These are phyloP conservation scores for Xyliphius kryptos DNA, from an alignment of 2,113 vertebrate species.

Conservation along the genomic window DNA sequence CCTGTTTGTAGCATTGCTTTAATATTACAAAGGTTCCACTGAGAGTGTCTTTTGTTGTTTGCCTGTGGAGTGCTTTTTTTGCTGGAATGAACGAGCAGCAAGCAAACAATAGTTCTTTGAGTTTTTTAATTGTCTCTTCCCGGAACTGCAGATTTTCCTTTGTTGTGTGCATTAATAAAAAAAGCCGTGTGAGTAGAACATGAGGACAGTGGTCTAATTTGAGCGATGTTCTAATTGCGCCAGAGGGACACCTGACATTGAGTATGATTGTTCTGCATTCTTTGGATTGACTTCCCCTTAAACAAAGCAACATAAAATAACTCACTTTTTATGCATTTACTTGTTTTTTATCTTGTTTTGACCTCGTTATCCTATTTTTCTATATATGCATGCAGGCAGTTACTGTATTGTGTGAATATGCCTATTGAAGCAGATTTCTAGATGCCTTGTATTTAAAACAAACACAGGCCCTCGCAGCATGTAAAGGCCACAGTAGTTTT, in stretches of 20 bases:
- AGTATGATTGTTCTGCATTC: slow-evolving; percentile 26
- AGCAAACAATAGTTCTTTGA: slow-evolving; percentile 37
- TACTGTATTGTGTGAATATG: slow-evolving; percentile 21
- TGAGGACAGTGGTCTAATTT: neutral
- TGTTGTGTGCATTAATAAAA: slow-evolving; percentile 39
- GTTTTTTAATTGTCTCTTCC: slow-evolving; percentile 43
- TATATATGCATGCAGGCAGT: slow-evolving; percentile 29
- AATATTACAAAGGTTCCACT: slow-evolving; percentile 31
- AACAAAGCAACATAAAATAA: slow-evolving; percentile 7
- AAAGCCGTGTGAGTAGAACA: slow-evolving; percentile 7
- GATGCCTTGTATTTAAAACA: slow-evolving; percentile 28
- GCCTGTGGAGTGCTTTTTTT: neutral
- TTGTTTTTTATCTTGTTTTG: neutral
- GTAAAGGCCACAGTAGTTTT: slow-evolving; percentile 20
- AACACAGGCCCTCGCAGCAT: slow-evolving; percentile 12
- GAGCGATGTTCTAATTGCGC: slow-evolving; percentile 4
- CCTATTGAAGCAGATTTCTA: slow-evolving; percentile 11
- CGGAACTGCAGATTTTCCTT: slow-evolving; percentile 23
- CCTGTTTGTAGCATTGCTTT: slow-evolving; percentile 32
- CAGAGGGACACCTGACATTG: slow-evolving; percentile 6
- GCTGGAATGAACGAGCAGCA: neutral
- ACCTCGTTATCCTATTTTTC: slow-evolving; percentile 29
- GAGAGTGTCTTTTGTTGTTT: neutral
- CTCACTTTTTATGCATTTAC: neutral
- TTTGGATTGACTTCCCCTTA: slow-evolving; percentile 27